Evolutionary conservation across 92 coral and sea anemone species (phyloP).

Genomic region (Umimayanthus chanpuru): DNA sequence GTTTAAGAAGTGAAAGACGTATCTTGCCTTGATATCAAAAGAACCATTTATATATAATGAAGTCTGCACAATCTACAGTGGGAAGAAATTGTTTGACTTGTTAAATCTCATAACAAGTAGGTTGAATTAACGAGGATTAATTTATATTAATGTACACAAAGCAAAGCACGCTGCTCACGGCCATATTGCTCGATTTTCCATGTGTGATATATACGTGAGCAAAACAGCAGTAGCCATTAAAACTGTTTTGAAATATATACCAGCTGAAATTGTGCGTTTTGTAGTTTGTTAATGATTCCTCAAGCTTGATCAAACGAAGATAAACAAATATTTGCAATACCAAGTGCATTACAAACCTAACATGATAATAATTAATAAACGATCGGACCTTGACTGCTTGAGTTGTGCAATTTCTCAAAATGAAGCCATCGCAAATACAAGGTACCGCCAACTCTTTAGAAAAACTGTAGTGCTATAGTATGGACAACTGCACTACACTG

Average conservation of each 20-base stretch:
- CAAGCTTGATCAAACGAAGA: slow-evolving; percentile 7
- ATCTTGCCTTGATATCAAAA: background rate
- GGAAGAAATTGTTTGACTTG: background rate
- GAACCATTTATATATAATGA: background rate
- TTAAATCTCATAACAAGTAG: background rate
- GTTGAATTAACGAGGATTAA: slow-evolving; percentile 25
- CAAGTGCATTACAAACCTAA: background rate
- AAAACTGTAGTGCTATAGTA: no score
- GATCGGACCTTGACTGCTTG: background rate
- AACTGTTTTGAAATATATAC: background rate
- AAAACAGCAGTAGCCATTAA: no score
- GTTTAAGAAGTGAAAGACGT: background rate
- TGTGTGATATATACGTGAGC: background rate
- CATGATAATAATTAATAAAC: background rate
- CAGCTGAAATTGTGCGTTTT: no score
- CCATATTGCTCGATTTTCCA: background rate
- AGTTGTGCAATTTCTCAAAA: slow-evolving; percentile 8
- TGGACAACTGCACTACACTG: background rate
- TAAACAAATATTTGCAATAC: slow-evolving; percentile 28
- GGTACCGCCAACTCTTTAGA: background rate
- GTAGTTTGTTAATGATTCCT: background rate
- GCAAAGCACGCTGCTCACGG: background rate
- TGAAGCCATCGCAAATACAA: background rate
- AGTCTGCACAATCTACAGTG: background rate
- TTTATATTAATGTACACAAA: slow-evolving; percentile 6